Evolutionary conservation across 2,113 vertebrate genomes (phyloP).

Genomic region (Zapornia atra): DNA sequence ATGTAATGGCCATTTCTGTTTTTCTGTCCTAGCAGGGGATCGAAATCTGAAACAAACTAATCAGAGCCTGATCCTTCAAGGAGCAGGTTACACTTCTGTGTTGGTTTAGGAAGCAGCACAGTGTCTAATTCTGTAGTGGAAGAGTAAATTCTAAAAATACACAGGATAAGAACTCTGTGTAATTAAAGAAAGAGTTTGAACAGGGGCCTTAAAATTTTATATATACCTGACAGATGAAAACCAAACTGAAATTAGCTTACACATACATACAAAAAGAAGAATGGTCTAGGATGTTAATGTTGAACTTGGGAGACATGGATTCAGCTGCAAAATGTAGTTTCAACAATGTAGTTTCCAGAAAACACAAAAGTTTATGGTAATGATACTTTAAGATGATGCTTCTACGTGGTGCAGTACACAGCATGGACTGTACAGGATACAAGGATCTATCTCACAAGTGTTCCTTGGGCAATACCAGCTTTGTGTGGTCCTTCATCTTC

Average conservation of each 20-base stretch:
- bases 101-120: background rate
- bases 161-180: background rate
- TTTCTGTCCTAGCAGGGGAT: background rate
- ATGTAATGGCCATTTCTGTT: background rate
- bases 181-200: background rate
- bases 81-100: background rate
- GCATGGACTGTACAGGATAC: background rate
- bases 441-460: background rate
- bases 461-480: background rate
- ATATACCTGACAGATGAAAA: background rate
- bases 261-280: background rate
- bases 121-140: background rate
- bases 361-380: background rate
- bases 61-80: background rate
- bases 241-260: background rate
- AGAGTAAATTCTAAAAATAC: background rate
- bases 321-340: background rate
- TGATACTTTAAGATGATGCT: background rate
- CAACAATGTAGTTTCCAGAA: background rate
- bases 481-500: background rate
- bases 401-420: background rate
- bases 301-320: background rate
- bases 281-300: background rate
- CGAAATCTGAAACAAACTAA: background rate
- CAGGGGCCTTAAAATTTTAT: background rate